A percentile compares a stretch with the other conserved stretches of the same genome.
Conservation (phyloP, 1,140 invertebrate species). For the Drosophila erecta region DNA sequence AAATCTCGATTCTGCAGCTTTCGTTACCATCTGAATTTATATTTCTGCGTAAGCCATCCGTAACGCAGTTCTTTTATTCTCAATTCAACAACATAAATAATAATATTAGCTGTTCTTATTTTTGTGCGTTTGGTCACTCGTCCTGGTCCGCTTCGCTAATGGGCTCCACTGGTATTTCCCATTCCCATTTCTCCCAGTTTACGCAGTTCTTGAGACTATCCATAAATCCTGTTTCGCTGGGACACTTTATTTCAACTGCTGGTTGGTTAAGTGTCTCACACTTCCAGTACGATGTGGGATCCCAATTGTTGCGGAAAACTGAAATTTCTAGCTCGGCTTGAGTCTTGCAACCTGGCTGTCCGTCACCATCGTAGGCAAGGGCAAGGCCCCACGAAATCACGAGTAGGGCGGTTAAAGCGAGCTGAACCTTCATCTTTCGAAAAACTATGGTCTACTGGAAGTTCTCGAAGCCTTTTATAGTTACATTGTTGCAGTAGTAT, state of each 20-base stretch:
- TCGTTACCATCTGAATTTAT: not conserved
- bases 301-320: conserved; percentile 64
- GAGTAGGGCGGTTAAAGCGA: conserved; percentile 47
- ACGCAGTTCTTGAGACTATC: conserved; percentile 69
- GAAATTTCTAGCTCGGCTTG: conserved; percentile 53
- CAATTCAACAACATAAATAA: conserved; percentile 59
- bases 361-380: conserved; percentile 52
- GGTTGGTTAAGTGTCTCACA: conserved; percentile 55
- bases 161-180: conserved; percentile 59
- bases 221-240: conserved; percentile 53
- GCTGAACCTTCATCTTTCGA: conserved; percentile 58
- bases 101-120: conserved; percentile 28
- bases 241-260: conserved; percentile 45
- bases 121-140: conserved; percentile 24
- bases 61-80: conserved; percentile 49
- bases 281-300: conserved; percentile 70
- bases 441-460: conserved; percentile 24
- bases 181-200: conserved; percentile 65
- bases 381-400: conserved; percentile 31
- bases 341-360: conserved; percentile 66
- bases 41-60: conserved; percentile 35
- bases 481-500: conserved; percentile 21
- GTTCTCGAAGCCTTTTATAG: conserved; percentile 55
- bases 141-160: conserved; percentile 58
- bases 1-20: not conserved